Conservation (phyloP, 2,888 invertebrate species). For the Nomada ruficornis region DNA sequence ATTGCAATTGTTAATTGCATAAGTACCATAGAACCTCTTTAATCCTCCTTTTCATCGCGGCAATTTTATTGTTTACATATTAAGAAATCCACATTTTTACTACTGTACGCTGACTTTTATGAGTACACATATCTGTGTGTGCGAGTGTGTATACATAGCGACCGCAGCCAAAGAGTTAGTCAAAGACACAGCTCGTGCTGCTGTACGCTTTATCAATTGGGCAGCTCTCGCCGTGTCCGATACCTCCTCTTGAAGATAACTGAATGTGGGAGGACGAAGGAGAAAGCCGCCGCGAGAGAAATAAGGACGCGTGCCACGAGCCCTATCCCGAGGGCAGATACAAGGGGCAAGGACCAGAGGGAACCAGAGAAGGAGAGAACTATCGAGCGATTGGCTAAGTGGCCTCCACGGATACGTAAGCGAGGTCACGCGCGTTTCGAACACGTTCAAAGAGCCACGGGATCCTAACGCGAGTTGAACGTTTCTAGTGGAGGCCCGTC, state of each 20-base stretch:
- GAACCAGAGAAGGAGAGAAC: slow-evolving; percentile 28
- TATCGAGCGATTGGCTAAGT: slow-evolving; percentile 69
- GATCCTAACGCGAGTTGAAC: slow-evolving; percentile 48
- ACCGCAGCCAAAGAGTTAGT: slow-evolving; percentile 63
- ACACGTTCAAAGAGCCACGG: slow-evolving; percentile 55
- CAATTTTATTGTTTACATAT: no score
- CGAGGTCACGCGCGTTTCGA: slow-evolving; percentile 71
- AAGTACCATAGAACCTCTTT: no score
- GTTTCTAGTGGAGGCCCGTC: slow-evolving; percentile 39
- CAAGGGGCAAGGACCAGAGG: slow-evolving; percentile 2
- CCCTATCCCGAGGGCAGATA: not conserved
- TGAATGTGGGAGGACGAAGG: slow-evolving; percentile 53
- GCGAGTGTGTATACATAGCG: no score
- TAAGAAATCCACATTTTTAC: no score
- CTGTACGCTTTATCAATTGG: slow-evolving; percentile 77
- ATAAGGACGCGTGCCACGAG: slow-evolving; percentile 21
- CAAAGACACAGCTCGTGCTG: slow-evolving; percentile 72
- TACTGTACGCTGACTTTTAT: no score
- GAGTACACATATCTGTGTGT: no score
- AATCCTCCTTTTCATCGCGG: no score
- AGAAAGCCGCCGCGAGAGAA: slow-evolving; percentile 17
- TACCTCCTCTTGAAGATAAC: slow-evolving; percentile 38
- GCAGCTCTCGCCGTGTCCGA: slow-evolving; percentile 56
- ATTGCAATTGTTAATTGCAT: no score
- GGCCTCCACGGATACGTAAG: slow-evolving; percentile 65